Base-by-base conservation (phyloP, 2,113 vertebrate species). In the Erythrolamprus reginae region DNA sequence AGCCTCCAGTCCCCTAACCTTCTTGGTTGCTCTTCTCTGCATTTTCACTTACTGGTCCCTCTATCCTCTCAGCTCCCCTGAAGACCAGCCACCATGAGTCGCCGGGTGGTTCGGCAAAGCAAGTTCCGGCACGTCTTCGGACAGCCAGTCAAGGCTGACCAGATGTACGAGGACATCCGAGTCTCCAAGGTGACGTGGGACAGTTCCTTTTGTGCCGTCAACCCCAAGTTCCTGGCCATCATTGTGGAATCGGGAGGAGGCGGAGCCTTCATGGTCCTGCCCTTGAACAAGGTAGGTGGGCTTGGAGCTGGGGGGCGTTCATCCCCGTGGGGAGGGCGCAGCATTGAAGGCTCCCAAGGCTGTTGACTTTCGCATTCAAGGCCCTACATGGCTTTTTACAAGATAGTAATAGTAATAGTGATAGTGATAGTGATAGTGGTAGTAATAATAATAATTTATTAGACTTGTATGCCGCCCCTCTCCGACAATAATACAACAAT, bases 151-250 rank as follows among this genome's bases (percentile, higher is more conserved):
- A 99, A 99, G 94, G 97, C 99, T 0, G 98, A 99, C 94, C 99
- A 99, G 96, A 96, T 97, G 93, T 99, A 99, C 0, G 99, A 99
- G 95, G 99, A 99, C 97, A 99, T 99, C 93, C 98, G 99, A 0
- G 98, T 99, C 61, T 99, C 99, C 97, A 99, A 98, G 96, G 98
- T 99, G 96, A 99, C 99, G 0, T 99, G 99, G 97, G 99, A 99
- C 98, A 99, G 99, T 94, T 98, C 98, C 88, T 99, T 99, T 97
- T 99, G 99, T 19, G 98, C 98, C 0, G 98, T 99, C 96, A 99
- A 99, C 97, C 98, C 98, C 94, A 99, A 99, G 95, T 99, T 99
- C 92, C 89, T 99, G 95, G 99, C 99, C 88, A 98, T 99, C 96
- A 99, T 99, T 3, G 97, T 99, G 92, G 99, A 99, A 94, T 98